Percentiles rank a stretch among this genome's conserved stretches.
These are phyloP conservation scores for Chondrosia reniformis DNA, from an alignment of 37 sponge, comb jelly and placozoan genomes.

Conservation along the genomic window DNA sequence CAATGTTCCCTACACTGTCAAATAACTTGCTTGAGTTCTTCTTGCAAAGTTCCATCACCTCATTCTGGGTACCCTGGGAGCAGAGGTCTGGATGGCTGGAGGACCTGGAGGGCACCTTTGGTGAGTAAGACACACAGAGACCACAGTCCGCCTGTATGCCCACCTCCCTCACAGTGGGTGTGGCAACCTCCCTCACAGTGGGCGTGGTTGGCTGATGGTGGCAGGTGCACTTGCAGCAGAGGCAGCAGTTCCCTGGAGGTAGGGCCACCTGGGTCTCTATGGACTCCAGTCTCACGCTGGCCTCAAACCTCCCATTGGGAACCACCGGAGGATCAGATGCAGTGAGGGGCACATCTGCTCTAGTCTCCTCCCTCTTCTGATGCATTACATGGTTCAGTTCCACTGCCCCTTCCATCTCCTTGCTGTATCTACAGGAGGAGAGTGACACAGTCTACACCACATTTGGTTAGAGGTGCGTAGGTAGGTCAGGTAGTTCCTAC, in stretches of 20 bases:
- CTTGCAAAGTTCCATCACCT: background rate
- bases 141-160: background rate
- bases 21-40: background rate
- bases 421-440: too few species aligned
- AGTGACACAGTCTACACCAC: too few species aligned
- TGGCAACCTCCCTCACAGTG: background rate
- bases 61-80: background rate
- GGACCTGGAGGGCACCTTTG: background rate
- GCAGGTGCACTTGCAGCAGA: background rate
- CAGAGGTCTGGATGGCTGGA: background rate
- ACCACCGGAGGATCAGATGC: too few species aligned
- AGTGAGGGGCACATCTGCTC: too few species aligned
- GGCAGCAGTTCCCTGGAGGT: background rate
- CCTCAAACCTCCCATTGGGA: too few species aligned
- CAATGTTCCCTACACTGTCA: background rate
- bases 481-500: too few species aligned
- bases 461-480: too few species aligned
- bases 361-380: too few species aligned
- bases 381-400: too few species aligned
- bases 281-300: too few species aligned
- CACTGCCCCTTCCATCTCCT: too few species aligned
- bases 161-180: background rate
- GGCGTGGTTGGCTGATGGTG: background rate
- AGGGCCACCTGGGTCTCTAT: background rate
- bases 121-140: constrained; percentile 4